A percentile compares a stretch with the other conserved stretches of the same genome.
These are phyloP conservation scores for Fratercula arctica DNA, from an alignment of 2,797 vertebrate genomes.

Conservation along the genomic window DNA sequence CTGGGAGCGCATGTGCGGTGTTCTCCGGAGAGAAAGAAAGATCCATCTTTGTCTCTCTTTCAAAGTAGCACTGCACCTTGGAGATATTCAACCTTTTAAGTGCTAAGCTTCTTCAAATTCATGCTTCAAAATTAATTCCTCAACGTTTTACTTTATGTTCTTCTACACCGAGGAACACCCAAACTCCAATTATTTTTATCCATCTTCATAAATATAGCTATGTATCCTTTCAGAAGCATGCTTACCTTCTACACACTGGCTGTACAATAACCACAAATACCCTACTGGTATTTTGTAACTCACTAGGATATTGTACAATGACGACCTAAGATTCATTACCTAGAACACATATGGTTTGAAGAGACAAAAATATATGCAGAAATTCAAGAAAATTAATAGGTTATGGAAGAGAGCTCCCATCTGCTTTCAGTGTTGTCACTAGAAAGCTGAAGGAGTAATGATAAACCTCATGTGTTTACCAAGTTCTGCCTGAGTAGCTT, in stretches of 20 bases:
- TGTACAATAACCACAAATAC: neutral
- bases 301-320: neutral
- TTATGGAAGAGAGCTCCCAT: neutral
- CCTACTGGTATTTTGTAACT: neutral
- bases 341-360: neutral
- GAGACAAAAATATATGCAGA: neutral
- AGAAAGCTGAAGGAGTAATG: neutral
- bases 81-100: neutral
- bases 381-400: neutral
- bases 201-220: neutral
- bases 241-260: neutral
- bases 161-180: neutral
- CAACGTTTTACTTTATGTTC: neutral
- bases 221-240: neutral
- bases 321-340: neutral
- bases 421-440: neutral
- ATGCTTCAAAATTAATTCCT: neutral
- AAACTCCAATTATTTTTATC: neutral
- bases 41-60: neutral
- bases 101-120: neutral
- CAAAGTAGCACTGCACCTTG: neutral
- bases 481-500: neutral
- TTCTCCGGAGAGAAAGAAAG: neutral
- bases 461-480: neutral
- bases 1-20: accelerated